Conservation (phyloP, 2,797 vertebrate genomes). For the Protosalanx chinensis region DNA sequence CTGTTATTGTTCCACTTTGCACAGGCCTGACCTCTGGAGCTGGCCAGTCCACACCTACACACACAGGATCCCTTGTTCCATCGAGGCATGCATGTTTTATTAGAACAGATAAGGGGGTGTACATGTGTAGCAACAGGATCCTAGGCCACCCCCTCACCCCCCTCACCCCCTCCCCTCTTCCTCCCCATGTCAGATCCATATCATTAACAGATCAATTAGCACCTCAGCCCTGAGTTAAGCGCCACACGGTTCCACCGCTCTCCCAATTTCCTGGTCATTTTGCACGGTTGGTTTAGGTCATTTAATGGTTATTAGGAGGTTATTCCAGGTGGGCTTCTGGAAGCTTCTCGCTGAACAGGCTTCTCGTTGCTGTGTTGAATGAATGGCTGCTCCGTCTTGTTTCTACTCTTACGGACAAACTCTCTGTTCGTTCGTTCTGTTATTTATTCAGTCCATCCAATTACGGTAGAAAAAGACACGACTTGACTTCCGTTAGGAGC, state of each 20-base stretch:
- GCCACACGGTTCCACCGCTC: slow-evolving; percentile 45
- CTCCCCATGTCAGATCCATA: slow-evolving; percentile 72
- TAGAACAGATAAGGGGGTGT: slow-evolving; percentile 77
- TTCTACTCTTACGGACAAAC: not conserved
- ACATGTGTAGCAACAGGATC: slow-evolving; percentile 66
- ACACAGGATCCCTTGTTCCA: too few species aligned
- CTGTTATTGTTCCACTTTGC: slow-evolving; percentile 90
- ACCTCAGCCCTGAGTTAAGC: slow-evolving; percentile 38
- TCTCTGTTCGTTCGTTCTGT: too few species aligned
- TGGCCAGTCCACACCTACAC: slow-evolving; percentile 53
- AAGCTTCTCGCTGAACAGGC: not conserved
- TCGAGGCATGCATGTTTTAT: slow-evolving; percentile 73
- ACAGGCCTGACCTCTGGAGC: slow-evolving; percentile 81
- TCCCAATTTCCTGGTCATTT: slow-evolving; percentile 73
- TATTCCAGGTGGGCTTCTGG: slow-evolving; percentile 19
- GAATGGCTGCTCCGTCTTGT: not conserved
- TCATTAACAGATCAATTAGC: slow-evolving; percentile 80
- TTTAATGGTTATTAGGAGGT: slow-evolving; percentile 60
- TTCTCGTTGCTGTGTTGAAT: slow-evolving; percentile 1
- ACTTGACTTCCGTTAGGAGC: too few species aligned
- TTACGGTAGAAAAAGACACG: too few species aligned
- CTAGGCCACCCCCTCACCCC: slow-evolving; percentile 56
- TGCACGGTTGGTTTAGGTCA: slow-evolving; percentile 44
- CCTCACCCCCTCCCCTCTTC: slow-evolving; percentile 17
- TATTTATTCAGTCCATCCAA: too few species aligned